These are phyloP conservation scores for Pandemis corylana DNA, from an alignment of 2,888 invertebrate genomes.

Conservation along the genomic window DNA sequence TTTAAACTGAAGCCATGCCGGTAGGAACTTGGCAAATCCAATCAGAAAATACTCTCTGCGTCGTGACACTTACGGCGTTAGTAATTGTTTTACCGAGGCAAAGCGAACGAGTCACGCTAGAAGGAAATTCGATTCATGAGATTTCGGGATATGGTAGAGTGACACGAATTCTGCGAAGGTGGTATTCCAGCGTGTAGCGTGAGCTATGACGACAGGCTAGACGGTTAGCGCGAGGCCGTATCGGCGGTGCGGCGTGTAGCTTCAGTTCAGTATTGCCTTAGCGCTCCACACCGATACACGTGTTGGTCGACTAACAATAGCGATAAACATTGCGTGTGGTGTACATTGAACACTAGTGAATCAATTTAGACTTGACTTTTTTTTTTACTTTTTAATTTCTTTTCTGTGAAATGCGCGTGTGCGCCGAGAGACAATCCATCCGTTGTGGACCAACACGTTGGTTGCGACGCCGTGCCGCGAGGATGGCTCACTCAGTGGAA, in stretches of 20 bases:
- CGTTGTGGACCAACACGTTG: constrained; percentile 70
- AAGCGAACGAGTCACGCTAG: constrained; percentile 1
- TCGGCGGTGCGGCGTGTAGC: constrained; percentile 46
- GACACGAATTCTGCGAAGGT: constrained; percentile 61
- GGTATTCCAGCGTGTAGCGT: constrained; percentile 61
- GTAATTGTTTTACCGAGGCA: constrained; percentile 48
- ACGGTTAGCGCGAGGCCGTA: constrained; percentile 50
- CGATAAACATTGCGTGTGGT: constrained; percentile 10
- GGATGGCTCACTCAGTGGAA: constrained; percentile 77
- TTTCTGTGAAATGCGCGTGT: constrained; percentile 77
- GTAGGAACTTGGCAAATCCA: constrained; percentile 34
- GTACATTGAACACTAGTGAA: constrained; percentile 17
- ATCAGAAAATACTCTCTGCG: constrained; percentile 30
- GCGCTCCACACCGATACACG: constrained; percentile 70
- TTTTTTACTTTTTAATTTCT: constrained; percentile 45
- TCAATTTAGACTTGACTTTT: constrained; percentile 45
- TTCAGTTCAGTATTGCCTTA: constrained; percentile 79
- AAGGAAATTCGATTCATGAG: constrained; percentile 23
- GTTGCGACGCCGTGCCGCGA: constrained; percentile 68
- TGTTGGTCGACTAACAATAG: constrained; percentile 45
- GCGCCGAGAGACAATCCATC: constrained; percentile 74
- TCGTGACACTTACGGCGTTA: background rate
- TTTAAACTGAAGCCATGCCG: constrained; percentile 39
- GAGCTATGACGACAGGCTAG: constrained; percentile 52
- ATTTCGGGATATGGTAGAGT: constrained; percentile 19